Percentiles rank a stretch among this genome's conserved stretches.
Evolutionary conservation across 2,888 invertebrate species (phyloP).

Genomic region (Eupithecia subfuscata): DNA sequence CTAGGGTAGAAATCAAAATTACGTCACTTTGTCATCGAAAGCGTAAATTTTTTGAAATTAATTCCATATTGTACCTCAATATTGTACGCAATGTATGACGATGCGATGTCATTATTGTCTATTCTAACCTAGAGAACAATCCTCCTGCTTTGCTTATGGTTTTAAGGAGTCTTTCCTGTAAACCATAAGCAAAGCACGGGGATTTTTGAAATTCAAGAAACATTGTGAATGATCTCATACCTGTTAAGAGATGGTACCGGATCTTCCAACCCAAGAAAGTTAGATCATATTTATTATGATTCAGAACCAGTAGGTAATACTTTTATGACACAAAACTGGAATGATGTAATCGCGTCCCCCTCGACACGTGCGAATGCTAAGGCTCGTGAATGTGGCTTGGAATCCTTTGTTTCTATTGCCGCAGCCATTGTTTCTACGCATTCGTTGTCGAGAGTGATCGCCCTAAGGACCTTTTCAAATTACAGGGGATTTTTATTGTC

Average conservation of each 20-base stretch:
- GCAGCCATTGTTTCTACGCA: slow-evolving; percentile 24
- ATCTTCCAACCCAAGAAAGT: not conserved
- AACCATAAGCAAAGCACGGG: too few species aligned
- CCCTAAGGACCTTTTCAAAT: slow-evolving; percentile 21
- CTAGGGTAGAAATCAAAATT: too few species aligned
- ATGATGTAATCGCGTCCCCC: slow-evolving; percentile 5
- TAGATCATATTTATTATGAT: slow-evolving; percentile 4
- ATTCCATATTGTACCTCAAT: too few species aligned
- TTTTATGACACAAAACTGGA: not conserved
- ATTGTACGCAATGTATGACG: too few species aligned
- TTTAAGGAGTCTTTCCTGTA: too few species aligned
- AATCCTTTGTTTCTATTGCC: slow-evolving; percentile 30
- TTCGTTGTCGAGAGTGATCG: slow-evolving; percentile 20
- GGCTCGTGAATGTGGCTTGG: slow-evolving; percentile 21
- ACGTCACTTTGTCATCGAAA: too few species aligned
- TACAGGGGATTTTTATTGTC: slow-evolving; percentile 18
- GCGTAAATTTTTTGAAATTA: too few species aligned
- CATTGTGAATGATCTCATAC: not conserved
- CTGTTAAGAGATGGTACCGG: not conserved
- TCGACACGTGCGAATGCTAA: slow-evolving; percentile 25
- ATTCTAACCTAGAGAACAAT: too few species aligned
- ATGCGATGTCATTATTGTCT: too few species aligned
- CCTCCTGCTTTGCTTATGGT: too few species aligned
- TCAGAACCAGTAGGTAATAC: not conserved
- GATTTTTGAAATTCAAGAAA: not conserved